Conservation (phyloP, 2,797 vertebrate species). For the Borostomias antarcticus region DNA sequence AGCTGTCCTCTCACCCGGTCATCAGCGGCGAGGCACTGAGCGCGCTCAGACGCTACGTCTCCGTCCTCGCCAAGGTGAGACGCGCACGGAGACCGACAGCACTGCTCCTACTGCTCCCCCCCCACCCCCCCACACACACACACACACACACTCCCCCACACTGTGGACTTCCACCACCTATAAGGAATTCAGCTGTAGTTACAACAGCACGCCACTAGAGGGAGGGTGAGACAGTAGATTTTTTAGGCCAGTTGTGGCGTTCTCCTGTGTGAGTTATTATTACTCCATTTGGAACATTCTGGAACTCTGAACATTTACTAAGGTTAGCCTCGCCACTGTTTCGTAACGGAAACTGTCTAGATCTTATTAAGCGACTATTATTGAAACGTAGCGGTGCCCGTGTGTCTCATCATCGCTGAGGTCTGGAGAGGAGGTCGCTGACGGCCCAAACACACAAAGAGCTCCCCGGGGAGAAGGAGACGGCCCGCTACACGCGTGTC, state of each 20-base stretch:
- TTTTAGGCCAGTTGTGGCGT: neutral
- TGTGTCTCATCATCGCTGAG: no score
- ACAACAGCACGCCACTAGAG: conserved; percentile 66
- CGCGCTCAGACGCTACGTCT: conserved; percentile 79
- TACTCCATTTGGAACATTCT: no score
- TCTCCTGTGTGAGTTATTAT: no score
- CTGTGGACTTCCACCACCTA: neutral
- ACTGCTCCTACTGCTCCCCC: neutral
- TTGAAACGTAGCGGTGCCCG: no score
- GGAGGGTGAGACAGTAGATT: conserved; percentile 60
- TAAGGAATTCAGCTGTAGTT: conserved; percentile 37
- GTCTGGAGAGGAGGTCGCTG: no score
- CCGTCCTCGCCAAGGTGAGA: conserved; percentile 84
- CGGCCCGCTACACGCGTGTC: no score
- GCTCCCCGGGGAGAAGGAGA: no score
- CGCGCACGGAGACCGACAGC: neutral
- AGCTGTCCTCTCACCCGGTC: conserved; percentile 71
- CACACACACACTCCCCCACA: conserved; percentile 1
- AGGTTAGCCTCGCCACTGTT: no score
- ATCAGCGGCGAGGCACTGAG: conserved; percentile 75
- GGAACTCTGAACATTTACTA: no score
- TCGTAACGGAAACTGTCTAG: no score
- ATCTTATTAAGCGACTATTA: no score
- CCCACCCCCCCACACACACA: neutral
- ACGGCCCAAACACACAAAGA: no score